Conservation (phyloP, 2,797 vertebrate species). For the Prunella strophiata region DNA sequence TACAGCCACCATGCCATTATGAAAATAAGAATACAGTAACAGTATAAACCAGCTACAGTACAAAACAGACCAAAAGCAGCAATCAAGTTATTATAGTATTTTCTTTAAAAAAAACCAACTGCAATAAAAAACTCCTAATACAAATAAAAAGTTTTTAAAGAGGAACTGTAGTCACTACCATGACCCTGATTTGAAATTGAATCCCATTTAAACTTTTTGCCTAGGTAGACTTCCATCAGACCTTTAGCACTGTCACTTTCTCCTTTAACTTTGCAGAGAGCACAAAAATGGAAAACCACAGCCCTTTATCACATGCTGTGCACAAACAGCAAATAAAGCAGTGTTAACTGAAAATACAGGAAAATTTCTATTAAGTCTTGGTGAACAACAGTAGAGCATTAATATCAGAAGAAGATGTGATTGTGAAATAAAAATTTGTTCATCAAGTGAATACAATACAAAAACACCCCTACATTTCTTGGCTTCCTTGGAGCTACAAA, state of each 20-base stretch:
- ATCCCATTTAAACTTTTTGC: background rate
- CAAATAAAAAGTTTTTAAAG: background rate
- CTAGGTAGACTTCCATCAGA: background rate
- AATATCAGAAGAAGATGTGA: background rate
- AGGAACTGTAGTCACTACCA: background rate
- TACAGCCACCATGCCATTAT: background rate
- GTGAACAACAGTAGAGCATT: background rate
- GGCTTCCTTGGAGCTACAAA: background rate
- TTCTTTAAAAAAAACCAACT: background rate
- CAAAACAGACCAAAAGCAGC: background rate
- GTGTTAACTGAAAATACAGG: background rate
- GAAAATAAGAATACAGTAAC: background rate
- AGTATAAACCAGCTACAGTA: background rate
- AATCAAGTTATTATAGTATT: background rate
- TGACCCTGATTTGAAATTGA: background rate
- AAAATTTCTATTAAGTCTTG: background rate
- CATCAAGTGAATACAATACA: background rate
- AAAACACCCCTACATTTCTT: background rate
- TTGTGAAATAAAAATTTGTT: background rate
- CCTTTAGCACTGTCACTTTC: background rate
- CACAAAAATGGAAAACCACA: background rate
- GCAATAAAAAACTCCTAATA: background rate
- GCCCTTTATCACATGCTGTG: background rate
- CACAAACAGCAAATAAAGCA: background rate
- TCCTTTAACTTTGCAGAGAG: background rate